phyloP scores from a whole-genome alignment of 2,888 invertebrate genomes.

The Pteria penguin region DNA sequence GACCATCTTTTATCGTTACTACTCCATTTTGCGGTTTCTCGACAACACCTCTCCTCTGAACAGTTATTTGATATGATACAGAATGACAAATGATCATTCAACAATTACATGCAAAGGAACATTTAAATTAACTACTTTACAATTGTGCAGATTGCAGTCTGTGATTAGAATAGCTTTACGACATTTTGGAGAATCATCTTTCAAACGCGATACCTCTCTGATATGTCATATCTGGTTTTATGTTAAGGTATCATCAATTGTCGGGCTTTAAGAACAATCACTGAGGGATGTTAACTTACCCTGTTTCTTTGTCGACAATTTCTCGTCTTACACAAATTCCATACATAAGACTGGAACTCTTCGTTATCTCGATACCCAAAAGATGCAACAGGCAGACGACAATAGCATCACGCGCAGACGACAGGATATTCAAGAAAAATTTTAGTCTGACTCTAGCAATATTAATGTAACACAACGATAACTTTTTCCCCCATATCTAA shows the following conservation, averaged over 20 bases:
- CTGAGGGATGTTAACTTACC: neutral
- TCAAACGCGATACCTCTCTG: neutral
- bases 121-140: neutral
- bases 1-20: neutral
- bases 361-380: neutral
- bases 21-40: neutral
- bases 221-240: neutral
- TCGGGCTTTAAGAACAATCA: neutral
- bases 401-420: neutral
- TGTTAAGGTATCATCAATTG: neutral
- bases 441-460: no score
- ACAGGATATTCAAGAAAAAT: no score
- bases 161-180: neutral
- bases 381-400: neutral
- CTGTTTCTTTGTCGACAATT: neutral
- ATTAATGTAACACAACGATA: no score
- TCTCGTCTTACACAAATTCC: neutral
- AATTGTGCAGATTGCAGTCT: neutral
- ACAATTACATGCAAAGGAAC: conserved; percentile 5
- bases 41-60: neutral
- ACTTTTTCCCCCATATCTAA: no score
- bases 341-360: neutral
- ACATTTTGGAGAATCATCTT: neutral
- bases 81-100: neutral
- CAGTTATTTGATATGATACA: neutral